phyloP scores from a whole-genome alignment of 2,888 invertebrate genomes.

The Xylocampa areola region DNA sequence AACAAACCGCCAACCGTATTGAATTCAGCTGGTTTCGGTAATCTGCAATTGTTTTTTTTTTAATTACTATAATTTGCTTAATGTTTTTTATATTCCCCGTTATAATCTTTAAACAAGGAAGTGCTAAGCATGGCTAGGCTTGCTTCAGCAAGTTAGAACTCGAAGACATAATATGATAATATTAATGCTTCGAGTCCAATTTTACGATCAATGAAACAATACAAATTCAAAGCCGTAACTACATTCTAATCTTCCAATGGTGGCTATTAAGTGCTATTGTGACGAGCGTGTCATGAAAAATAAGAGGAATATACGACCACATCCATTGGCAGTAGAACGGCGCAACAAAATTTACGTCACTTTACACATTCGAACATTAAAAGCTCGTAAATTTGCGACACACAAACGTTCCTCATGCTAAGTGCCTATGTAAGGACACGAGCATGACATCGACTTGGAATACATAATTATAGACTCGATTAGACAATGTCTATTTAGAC shows the following conservation, averaged over 20 bases:
- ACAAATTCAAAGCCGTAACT: conserved; percentile 55
- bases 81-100: conserved; percentile 26
- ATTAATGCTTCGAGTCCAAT: conserved; percentile 34
- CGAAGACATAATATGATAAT: conserved; percentile 34
- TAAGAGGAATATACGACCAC: conserved; percentile 37
- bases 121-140: conserved; percentile 27
- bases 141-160: conserved; percentile 41
- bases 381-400: conserved; percentile 57
- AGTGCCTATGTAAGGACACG: conserved; percentile 55
- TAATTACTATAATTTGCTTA: conserved; percentile 37
- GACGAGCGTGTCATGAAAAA: conserved; percentile 54
- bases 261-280: conserved; percentile 49
- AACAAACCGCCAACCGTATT: conserved; percentile 32
- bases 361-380: conserved; percentile 55
- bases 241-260: conserved; percentile 57
- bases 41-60: conserved; percentile 29
- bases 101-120: conserved; percentile 43
- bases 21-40: conserved; percentile 31
- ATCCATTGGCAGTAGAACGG: conserved; percentile 36
- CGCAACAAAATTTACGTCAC: conserved; percentile 50
- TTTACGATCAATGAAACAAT: conserved; percentile 53
- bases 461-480: conserved; percentile 48
- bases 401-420: conserved; percentile 55
- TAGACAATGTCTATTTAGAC: conserved; percentile 49
- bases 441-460: conserved; percentile 43